Percentiles rank a stretch among this genome's conserved stretches.
phyloP scores from a whole-genome alignment of 2,113 vertebrate genomes.

The Tetrax tetrax region DNA sequence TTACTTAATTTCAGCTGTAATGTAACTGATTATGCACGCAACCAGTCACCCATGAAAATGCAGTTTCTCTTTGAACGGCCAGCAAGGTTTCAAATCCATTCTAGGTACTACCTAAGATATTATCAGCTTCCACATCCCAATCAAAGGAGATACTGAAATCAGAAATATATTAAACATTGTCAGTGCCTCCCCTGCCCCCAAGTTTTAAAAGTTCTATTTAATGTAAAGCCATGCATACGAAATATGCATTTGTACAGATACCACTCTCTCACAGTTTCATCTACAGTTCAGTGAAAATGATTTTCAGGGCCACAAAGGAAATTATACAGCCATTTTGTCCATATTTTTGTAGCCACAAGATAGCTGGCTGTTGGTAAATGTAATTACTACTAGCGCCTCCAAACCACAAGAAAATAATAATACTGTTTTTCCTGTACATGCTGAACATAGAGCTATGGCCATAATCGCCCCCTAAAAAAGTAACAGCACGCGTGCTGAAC shows the following conservation, averaged over 20 bases:
- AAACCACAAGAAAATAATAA: constrained; percentile 47
- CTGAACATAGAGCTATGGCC: background rate
- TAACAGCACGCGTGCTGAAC: background rate
- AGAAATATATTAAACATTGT: background rate
- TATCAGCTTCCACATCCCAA: background rate
- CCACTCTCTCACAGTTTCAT: background rate
- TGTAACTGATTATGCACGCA: background rate
- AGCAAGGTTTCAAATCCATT: background rate
- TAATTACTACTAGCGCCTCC: background rate
- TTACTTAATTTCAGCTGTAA: background rate
- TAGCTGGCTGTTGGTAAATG: constrained; percentile 28
- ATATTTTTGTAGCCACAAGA: constrained; percentile 35
- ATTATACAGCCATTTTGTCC: background rate
- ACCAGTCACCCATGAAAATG: background rate
- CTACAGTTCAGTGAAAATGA: constrained; percentile 12
- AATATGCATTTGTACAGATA: background rate
- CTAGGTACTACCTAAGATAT: background rate
- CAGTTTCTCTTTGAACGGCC: background rate
- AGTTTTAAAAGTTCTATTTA: background rate
- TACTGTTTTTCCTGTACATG: background rate
- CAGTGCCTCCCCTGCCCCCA: background rate
- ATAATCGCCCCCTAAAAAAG: constrained; percentile 18
- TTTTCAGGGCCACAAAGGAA: constrained; percentile 57
- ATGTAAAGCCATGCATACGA: background rate
- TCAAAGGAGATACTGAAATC: background rate